Evolutionary conservation across 1,140 invertebrate genomes (phyloP).

Genomic region (Cydia fagiglandana): DNA sequence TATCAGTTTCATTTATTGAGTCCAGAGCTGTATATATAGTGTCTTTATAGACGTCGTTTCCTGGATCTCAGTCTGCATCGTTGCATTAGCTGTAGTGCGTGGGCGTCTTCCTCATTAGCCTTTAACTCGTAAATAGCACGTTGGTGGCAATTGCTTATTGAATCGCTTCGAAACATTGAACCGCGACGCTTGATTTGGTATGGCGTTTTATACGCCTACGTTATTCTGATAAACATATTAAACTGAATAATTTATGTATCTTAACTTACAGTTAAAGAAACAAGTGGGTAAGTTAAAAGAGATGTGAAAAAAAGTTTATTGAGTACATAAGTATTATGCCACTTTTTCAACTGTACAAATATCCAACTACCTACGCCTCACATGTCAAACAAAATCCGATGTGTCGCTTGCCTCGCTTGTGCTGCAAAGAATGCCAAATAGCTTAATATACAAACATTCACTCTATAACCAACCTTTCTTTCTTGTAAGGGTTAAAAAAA

Average conservation of each 20-base stretch:
- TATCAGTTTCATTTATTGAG: not conserved
- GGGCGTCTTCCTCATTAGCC: conserved; percentile 25
- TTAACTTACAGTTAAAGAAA: not conserved
- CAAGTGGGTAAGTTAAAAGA: not conserved
- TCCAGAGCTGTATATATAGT: not conserved
- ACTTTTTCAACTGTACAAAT: too few relatives aligned
- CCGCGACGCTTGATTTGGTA: not conserved
- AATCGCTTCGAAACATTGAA: conserved; percentile 27
- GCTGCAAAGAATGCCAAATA: too few relatives aligned
- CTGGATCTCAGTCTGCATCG: conserved; percentile 3
- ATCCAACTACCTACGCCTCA: too few relatives aligned
- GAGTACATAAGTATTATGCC: not conserved
- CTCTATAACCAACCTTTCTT: too few relatives aligned
- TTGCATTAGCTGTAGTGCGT: conserved; percentile 5
- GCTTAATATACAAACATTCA: too few relatives aligned
- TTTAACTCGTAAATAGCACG: conserved; percentile 26
- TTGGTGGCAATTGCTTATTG: conserved; percentile 29
- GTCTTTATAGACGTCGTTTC: conserved; percentile 3
- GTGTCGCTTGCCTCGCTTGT: too few relatives aligned
- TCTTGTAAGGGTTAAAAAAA: too few relatives aligned
- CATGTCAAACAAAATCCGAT: too few relatives aligned
- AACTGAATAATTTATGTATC: not conserved
- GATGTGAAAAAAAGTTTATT: not conserved
- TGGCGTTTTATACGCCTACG: not conserved
- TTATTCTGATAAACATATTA: not conserved